Evolutionary conservation across 2,113 vertebrate genomes (phyloP), one percentile per base, ranked within the genome.

Genomic region (Castor canadensis): DNA sequence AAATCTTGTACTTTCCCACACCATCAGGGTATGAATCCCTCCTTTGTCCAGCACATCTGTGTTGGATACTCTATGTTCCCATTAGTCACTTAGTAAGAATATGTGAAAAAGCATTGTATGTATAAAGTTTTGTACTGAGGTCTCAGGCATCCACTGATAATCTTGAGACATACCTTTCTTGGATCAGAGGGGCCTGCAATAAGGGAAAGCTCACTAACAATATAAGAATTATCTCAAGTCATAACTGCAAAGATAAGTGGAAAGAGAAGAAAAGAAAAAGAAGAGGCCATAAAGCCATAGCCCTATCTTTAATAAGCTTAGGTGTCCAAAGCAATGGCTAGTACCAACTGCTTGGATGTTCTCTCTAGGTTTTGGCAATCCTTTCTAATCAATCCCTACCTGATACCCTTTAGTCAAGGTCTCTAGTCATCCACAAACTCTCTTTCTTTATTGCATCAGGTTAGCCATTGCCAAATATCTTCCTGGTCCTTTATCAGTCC

Each of bases 291-390:
- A 13, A 5, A 38, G 49, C 24, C 20, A 11, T 22, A 28, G 28
- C 28, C 54, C 12, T 22, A 11, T 0, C 10, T 47, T 24, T 16
- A 32, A 3, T 38, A 9, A 12, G 38, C 10, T 52, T 7, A 66
- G 5, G 38, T 45, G 19, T 71, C 20, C 24, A 38, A 52, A 8
- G 17, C 12, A 1, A 2, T 16, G 45, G 28, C 1, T 0, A 24
- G 8, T 2, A 5, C 26, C 38, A 30, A 15, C 20, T 30, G n/a
- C 38, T 2, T n/a, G 6, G 3, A 5, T 52, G 2, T 6, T 32
- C 24, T 77, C 24, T n/a, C 30, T 3, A 52, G 30, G 45, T 45
- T 35, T 16, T 19, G 35, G 20, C 22, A 35, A 9, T 22, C 67
- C 15, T 40, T 67, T 76, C 22, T 16, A 7, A 24, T 64, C 45